These are phyloP conservation scores for Shargacucullia verbasci DNA, from an alignment of 2,888 invertebrate genomes.

Conservation along the genomic window DNA sequence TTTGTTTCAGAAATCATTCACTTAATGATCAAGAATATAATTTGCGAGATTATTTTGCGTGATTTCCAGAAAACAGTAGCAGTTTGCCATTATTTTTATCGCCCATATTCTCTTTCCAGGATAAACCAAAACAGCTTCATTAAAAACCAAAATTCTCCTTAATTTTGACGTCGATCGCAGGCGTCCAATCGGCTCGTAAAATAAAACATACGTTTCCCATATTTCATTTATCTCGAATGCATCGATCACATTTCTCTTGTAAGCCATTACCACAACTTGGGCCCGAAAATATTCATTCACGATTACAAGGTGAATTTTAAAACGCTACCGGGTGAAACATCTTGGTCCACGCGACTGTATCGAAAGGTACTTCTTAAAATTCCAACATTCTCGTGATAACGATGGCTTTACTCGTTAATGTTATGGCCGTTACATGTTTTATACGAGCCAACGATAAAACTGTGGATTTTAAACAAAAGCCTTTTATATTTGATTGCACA, in stretches of 20 bases:
- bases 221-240: conserved; percentile 58
- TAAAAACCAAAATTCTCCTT: conserved; percentile 40
- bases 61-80: not conserved
- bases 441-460: conserved; percentile 60
- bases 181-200: conserved; percentile 46
- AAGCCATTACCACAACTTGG: conserved; percentile 64
- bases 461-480: conserved; percentile 59
- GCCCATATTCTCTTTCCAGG: conserved; percentile 9
- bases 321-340: conserved; percentile 67
- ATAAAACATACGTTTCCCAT: conserved; percentile 53
- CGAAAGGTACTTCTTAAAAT: conserved; percentile 66
- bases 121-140: conserved; percentile 34
- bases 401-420: conserved; percentile 63
- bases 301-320: conserved; percentile 70
- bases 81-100: conserved; percentile 13
- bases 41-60: not conserved
- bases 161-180: conserved; percentile 39
- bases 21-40: not conserved
- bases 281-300: conserved; percentile 67
- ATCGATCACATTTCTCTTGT: conserved; percentile 70
- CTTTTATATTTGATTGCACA: conserved; percentile 60
- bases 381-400: conserved; percentile 64
- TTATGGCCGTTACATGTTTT: conserved; percentile 60
- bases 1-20: not conserved
- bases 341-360: conserved; percentile 55